These are phyloP conservation scores for Tetheella fluctuosa DNA, from an alignment of 2,888 invertebrate species.

Conservation along the genomic window DNA sequence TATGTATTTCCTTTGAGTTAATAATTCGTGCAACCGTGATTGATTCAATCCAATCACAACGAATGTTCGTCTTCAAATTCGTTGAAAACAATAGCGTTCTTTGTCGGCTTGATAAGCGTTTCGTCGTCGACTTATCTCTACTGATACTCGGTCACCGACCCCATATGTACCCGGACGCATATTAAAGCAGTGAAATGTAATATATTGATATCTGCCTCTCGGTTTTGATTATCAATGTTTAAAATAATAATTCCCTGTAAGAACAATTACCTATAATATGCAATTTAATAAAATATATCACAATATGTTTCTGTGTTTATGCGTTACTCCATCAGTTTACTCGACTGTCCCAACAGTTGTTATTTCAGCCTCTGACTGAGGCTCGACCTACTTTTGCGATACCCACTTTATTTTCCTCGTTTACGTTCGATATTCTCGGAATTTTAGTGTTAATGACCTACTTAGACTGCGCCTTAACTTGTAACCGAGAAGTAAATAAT, in stretches of 20 bases:
- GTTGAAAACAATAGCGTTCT: slow-evolving; percentile 77
- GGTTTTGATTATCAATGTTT: not conserved
- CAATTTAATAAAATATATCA: slow-evolving; percentile 26
- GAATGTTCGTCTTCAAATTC: slow-evolving; percentile 59
- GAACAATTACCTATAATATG: not conserved
- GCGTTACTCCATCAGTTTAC: slow-evolving; percentile 41
- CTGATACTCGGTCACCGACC: slow-evolving; percentile 78
- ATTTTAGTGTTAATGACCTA: slow-evolving; percentile 77
- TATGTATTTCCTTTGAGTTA: not conserved
- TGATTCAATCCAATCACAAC: slow-evolving; percentile 73
- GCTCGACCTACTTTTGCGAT: slow-evolving; percentile 64
- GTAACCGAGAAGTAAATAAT: slow-evolving; percentile 25
- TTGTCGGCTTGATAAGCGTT: slow-evolving; percentile 73
- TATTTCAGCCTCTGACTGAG: slow-evolving; percentile 59
- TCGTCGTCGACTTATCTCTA: slow-evolving; percentile 72
- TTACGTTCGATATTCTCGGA: slow-evolving; percentile 63
- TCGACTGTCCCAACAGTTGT: slow-evolving; percentile 52
- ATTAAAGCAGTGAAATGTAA: slow-evolving; percentile 43
- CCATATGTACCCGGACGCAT: slow-evolving; percentile 59
- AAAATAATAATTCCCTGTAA: not conserved
- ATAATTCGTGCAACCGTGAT: slow-evolving; percentile 35
- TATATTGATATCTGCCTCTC: not conserved
- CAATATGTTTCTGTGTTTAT: slow-evolving; percentile 25
- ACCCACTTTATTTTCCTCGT: slow-evolving; percentile 68
- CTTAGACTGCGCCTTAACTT: slow-evolving; percentile 41